Percentiles rank a stretch among this genome's conserved stretches.
phyloP scores from a whole-genome alignment of 2,888 invertebrate genomes.

The Byasa hedistus region DNA sequence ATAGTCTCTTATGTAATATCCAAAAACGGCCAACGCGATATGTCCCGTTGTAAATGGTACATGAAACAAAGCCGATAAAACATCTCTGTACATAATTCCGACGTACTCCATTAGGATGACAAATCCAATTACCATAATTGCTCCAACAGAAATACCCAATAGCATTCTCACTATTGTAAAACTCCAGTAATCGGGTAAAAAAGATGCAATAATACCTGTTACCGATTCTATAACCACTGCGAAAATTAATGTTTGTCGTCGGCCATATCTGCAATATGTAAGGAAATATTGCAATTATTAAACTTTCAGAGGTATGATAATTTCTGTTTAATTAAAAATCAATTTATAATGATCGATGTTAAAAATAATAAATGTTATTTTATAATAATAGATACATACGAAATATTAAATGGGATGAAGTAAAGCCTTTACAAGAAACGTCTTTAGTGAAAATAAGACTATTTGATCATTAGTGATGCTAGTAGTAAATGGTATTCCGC shows the following conservation, averaged over 20 bases:
- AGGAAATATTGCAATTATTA: background rate
- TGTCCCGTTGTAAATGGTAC: conserved; percentile 84
- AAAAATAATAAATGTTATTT: no score
- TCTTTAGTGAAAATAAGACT: background rate
- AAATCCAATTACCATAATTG: conserved; percentile 83
- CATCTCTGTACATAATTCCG: conserved; percentile 72
- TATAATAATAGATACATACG: no score
- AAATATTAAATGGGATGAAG: no score
- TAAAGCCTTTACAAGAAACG: no score
- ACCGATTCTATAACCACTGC: conserved; percentile 85
- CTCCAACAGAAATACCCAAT: conserved; percentile 87
- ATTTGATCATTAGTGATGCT: background rate
- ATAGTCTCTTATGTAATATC: conserved; percentile 83
- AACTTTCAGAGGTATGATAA: no score
- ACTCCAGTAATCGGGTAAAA: conserved; percentile 81
- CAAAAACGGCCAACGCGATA: conserved; percentile 80
- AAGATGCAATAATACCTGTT: conserved; percentile 83
- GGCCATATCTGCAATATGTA: conserved; percentile 81
- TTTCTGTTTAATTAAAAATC: no score
- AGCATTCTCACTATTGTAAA: conserved; percentile 84
- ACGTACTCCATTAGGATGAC: conserved; percentile 83
- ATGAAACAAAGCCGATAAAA: conserved; percentile 82
- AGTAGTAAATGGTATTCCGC: background rate
- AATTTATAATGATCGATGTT: no score
- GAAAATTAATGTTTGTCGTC: conserved; percentile 84